Conservation (phyloP, 2,797 vertebrate species). For the Moxostoma hubbsi region DNA sequence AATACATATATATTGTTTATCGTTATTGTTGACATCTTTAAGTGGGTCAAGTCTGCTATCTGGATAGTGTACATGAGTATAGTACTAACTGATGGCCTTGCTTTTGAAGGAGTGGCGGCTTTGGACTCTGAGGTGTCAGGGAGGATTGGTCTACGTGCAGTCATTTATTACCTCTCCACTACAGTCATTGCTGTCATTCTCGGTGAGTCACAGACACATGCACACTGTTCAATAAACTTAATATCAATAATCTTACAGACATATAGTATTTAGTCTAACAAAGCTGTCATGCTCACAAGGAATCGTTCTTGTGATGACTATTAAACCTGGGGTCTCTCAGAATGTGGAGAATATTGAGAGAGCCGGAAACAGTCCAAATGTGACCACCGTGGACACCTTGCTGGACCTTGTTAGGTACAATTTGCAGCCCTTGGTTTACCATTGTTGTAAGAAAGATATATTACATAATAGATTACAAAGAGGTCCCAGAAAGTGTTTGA, state of each 20-base stretch:
- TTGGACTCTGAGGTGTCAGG: conserved; percentile 94
- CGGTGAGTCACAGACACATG: conserved; percentile 75
- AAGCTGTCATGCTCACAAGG: conserved; percentile 71
- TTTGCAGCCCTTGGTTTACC: background rate
- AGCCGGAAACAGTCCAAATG: conserved; percentile 86
- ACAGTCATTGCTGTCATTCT: conserved; percentile 92
- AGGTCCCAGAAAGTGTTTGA: background rate
- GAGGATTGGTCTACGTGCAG: conserved; percentile 91
- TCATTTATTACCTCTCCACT: conserved; percentile 93
- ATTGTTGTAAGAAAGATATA: background rate
- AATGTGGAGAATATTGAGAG: conserved; percentile 85
- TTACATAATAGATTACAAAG: background rate
- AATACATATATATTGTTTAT: background rate
- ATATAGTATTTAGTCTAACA: background rate
- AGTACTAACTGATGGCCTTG: background rate
- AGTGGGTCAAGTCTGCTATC: background rate
- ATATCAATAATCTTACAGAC: background rate
- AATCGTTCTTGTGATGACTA: conserved; percentile 90
- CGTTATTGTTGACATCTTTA: background rate
- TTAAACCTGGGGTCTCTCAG: conserved; percentile 93
- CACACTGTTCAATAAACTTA: background rate
- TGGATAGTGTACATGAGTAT: background rate
- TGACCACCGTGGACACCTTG: conserved; percentile 91
- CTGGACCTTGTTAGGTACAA: conserved; percentile 88
- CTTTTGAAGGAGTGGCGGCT: conserved; percentile 89